These are phyloP conservation scores for Lamellibrachia satsuma DNA, from an alignment of 2,888 invertebrate species.

Conservation along the genomic window DNA sequence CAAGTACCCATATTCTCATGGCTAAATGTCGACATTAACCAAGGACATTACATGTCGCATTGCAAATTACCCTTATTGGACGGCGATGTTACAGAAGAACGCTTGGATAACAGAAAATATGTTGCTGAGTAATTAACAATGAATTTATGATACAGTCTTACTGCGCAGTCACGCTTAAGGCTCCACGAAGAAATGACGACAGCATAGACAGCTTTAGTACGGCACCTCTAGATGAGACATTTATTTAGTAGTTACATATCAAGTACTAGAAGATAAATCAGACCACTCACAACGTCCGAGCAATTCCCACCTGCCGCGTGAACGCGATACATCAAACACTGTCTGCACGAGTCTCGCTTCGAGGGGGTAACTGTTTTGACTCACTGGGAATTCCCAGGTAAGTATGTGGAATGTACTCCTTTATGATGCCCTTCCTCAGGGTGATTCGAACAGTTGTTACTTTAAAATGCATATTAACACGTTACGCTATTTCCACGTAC, in stretches of 20 bases:
- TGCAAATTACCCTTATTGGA: background rate
- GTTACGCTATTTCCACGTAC: too few species aligned
- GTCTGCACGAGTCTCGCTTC: background rate
- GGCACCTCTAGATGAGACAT: background rate
- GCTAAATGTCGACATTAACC: too few species aligned
- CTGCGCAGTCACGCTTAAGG: background rate
- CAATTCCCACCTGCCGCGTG: conserved; percentile 10
- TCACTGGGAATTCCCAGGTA: background rate
- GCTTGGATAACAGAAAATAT: background rate
- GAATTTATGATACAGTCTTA: background rate
- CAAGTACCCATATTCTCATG: too few species aligned
- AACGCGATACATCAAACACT: background rate
- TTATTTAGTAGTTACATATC: background rate
- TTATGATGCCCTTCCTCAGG: too few species aligned
- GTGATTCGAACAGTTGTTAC: too few species aligned
- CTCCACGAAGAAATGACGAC: background rate
- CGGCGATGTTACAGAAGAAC: background rate
- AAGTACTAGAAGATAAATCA: background rate
- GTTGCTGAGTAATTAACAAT: background rate
- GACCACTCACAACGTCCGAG: background rate
- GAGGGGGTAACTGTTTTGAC: background rate
- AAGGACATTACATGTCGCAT: background rate
- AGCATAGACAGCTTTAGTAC: background rate
- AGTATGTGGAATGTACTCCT: too few species aligned
- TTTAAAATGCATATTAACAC: too few species aligned